A percentile compares a stretch with the other conserved stretches of the same genome.
Evolutionary conservation across 2,113 vertebrate species (phyloP).

Genomic region (Meleagris gallopavo): DNA sequence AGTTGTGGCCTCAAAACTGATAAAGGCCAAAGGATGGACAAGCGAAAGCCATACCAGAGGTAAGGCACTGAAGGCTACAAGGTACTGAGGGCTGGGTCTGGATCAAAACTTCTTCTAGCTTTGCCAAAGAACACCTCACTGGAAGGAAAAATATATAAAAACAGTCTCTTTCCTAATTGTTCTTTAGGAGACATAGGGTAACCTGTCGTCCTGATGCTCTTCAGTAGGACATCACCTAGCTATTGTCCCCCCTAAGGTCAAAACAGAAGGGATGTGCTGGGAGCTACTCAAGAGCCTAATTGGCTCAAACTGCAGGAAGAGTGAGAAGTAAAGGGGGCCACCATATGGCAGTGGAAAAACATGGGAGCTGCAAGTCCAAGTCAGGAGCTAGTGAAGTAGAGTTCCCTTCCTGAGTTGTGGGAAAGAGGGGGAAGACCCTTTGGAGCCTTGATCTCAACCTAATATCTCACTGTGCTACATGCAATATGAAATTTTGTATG

Average conservation of each 20-base stretch:
- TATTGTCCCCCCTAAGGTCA: not conserved
- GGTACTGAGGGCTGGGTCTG: not conserved
- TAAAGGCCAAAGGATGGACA: not conserved
- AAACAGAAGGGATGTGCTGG: not conserved
- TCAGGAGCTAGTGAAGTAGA: not conserved
- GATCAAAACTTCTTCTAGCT: not conserved
- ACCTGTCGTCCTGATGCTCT: not conserved
- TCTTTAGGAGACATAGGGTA: not conserved
- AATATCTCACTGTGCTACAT: not conserved
- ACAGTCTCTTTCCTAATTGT: not conserved
- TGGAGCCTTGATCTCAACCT: not conserved
- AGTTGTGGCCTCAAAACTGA: not conserved
- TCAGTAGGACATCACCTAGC: not conserved
- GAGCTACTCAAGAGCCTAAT: not conserved
- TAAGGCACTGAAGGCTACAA: not conserved
- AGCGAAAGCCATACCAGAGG: accelerated
- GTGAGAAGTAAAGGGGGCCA: not conserved
- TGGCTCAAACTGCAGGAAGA: not conserved
- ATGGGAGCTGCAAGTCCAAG: not conserved
- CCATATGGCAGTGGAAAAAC: not conserved
- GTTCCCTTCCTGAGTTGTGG: not conserved
- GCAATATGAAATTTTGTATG: not conserved
- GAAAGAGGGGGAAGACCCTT: not conserved
- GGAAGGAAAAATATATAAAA: not conserved
- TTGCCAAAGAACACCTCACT: not conserved